Conservation (phyloP, 92 coral and sea anemone species). For the Palythoa grandiflora region DNA sequence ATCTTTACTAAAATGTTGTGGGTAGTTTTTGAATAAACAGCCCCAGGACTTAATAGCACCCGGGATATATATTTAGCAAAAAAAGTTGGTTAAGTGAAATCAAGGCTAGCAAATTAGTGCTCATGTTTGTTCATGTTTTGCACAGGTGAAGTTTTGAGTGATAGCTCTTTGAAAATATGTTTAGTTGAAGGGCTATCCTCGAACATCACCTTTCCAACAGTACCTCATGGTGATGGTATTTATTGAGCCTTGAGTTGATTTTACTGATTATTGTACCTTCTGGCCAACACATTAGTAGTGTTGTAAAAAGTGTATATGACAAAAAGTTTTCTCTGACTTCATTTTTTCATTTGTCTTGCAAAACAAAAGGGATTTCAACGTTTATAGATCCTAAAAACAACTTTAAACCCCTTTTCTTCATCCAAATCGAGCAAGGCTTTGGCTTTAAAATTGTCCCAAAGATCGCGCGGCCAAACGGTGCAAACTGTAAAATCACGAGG, state of each 20-base stretch:
- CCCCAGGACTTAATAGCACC: not conserved
- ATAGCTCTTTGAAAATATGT: too few relatives aligned
- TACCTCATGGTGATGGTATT: not conserved
- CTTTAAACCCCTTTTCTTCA: too few relatives aligned
- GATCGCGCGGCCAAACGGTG: too few relatives aligned
- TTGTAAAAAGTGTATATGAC: too few relatives aligned
- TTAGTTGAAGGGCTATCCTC: not conserved
- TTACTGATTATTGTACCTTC: not conserved
- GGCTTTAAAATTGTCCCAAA: too few relatives aligned
- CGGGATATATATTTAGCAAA: not conserved
- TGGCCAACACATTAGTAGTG: not conserved
- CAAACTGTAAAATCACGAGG: too few relatives aligned
- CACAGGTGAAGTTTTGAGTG: too few relatives aligned
- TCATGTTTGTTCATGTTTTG: not conserved
- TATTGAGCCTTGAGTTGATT: not conserved
- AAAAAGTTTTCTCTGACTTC: too few relatives aligned
- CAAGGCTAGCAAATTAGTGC: not conserved
- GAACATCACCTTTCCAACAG: not conserved
- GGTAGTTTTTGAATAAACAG: not conserved
- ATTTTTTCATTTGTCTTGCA: too few relatives aligned
- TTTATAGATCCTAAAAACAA: too few relatives aligned
- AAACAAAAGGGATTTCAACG: too few relatives aligned
- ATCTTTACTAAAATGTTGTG: constrained; percentile 16
- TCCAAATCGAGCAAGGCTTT: too few relatives aligned
- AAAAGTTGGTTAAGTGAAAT: not conserved